A percentile compares a stretch with the other conserved stretches of the same genome.
phyloP scores from a whole-genome alignment of 2,888 invertebrate species.

The Diarsia mendica region DNA sequence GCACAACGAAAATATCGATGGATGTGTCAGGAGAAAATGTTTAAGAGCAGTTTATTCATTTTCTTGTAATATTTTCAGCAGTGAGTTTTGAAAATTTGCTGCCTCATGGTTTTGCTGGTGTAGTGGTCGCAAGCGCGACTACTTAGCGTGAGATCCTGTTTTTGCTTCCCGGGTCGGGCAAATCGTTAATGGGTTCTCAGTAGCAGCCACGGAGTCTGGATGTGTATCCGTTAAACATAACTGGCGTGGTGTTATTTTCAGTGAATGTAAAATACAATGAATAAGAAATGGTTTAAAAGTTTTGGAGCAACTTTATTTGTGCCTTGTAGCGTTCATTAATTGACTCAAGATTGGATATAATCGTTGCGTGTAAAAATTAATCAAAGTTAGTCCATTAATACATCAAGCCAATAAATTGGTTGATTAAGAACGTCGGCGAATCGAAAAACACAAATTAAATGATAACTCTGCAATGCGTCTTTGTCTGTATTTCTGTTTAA shows the following conservation, averaged over 20 bases:
- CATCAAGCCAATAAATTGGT: conserved; percentile 36
- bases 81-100: neutral
- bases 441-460: neutral
- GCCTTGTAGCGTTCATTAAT: neutral
- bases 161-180: too few relatives aligned
- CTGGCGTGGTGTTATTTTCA: too few relatives aligned
- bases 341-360: conserved; percentile 1
- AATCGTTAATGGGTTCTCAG: too few relatives aligned
- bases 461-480: neutral
- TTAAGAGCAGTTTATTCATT: neutral
- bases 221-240: too few relatives aligned
- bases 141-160: too few relatives aligned
- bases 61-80: neutral
- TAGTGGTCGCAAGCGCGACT: too few relatives aligned
- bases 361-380: conserved; percentile 40
- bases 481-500: neutral
- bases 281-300: neutral
- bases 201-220: too few relatives aligned
- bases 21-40: conserved; percentile 9
- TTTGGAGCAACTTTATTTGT: neutral
- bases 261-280: neutral
- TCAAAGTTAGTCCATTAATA: conserved; percentile 24
- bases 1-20: conserved; percentile 35
- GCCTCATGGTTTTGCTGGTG: too few relatives aligned
- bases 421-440: conserved; percentile 4